These are phyloP conservation scores for Tolypeutes matacus DNA, from an alignment of 2,797 vertebrate species.

Conservation along the genomic window DNA sequence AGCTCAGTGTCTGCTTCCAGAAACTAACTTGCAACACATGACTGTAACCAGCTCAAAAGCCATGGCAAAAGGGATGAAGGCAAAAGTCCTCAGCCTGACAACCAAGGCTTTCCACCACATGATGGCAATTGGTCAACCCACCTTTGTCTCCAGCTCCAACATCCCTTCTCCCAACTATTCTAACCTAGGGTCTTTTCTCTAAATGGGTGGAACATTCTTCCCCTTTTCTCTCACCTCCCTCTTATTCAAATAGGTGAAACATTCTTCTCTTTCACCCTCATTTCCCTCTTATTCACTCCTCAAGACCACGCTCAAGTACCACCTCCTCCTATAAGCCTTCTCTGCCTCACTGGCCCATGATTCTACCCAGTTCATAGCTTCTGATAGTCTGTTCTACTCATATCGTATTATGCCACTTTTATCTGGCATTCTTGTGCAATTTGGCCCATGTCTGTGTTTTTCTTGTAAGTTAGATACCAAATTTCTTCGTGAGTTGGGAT, in stretches of 20 bases:
- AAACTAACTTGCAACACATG: background rate
- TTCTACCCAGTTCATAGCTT: background rate
- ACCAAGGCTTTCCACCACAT: background rate
- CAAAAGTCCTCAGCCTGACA: background rate
- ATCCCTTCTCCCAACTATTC: background rate
- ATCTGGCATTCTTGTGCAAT: background rate
- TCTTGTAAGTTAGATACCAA: background rate
- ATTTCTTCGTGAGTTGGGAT: slow-evolving; percentile 16
- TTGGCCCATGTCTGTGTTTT: background rate
- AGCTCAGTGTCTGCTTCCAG: background rate
- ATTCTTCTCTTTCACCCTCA: background rate
- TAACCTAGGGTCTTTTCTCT: background rate
- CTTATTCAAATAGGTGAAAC: too few species aligned
- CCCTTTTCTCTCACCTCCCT: too few species aligned
- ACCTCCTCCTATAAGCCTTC: background rate
- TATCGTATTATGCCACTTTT: background rate
- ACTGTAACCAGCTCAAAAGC: background rate
- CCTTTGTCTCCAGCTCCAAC: background rate
- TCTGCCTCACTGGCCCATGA: background rate
- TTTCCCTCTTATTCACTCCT: background rate
- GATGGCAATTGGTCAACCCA: accelerated
- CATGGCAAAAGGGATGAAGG: background rate
- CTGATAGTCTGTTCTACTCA: background rate
- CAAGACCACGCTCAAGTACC: background rate
- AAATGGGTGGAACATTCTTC: too few species aligned